These are phyloP conservation scores for Tetramorium alpestre DNA, from an alignment of 1,140 invertebrate species.

Conservation along the genomic window DNA sequence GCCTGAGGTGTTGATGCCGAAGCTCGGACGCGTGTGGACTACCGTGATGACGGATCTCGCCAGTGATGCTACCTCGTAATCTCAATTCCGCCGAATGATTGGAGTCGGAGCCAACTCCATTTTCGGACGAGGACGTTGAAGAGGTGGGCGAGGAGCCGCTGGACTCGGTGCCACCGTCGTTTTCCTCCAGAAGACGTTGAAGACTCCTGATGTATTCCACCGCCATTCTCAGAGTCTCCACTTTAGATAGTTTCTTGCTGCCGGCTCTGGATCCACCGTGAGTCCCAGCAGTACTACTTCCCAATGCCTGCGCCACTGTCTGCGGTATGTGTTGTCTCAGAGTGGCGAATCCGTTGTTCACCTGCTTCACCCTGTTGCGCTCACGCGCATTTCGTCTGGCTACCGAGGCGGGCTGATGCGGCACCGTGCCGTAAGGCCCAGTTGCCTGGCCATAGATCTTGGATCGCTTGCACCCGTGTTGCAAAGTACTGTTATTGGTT, in stretches of 20 bases:
- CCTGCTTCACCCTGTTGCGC: conserved; percentile 97
- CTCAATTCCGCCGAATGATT: conserved; percentile 60
- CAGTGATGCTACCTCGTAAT: conserved; percentile 66
- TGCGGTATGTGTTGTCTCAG: conserved; percentile 95
- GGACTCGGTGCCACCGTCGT: conserved; percentile 83
- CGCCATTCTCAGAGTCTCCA: conserved; percentile 96
- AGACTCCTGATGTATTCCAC: conserved; percentile 97
- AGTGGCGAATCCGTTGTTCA: conserved; percentile 97
- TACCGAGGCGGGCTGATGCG: conserved; percentile 92
- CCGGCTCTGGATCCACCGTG: conserved; percentile 88
- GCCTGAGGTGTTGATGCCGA: conserved; percentile 69
- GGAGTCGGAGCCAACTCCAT: conserved; percentile 41
- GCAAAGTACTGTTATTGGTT: conserved; percentile 54
- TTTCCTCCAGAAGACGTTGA: conserved; percentile 92
- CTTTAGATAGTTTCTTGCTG: conserved; percentile 96
- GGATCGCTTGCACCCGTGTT: conserved; percentile 77
- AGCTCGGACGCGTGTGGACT: conserved; percentile 81
- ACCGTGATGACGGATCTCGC: conserved; percentile 69
- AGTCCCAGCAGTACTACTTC: conserved; percentile 80
- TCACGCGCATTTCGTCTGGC: conserved; percentile 96
- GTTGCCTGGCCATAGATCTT: conserved; percentile 82
- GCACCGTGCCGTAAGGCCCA: conserved; percentile 83
- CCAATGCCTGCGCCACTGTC: conserved; percentile 90
- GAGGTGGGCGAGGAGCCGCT: conserved; percentile 73
- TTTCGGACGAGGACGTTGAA: conserved; percentile 68